Conservation (phyloP, 2,888 invertebrate genomes). For the Micoletzkya japonica region DNA sequence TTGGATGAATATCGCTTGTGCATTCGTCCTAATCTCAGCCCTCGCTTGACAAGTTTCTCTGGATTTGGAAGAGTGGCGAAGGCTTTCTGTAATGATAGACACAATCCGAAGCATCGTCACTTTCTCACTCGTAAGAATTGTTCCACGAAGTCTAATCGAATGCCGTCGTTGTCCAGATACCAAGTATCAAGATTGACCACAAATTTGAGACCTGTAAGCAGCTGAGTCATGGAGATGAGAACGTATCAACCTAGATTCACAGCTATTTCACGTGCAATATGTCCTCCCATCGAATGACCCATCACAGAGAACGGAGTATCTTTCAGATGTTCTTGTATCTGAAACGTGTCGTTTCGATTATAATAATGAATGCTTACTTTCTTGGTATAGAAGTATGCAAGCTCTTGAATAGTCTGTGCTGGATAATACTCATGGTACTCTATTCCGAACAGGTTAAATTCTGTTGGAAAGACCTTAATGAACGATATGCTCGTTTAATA, state of each 20-base stretch:
- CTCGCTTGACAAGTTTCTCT: slow-evolving; percentile 37
- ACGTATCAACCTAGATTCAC: slow-evolving; percentile 32
- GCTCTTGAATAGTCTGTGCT: slow-evolving; percentile 42
- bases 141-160: slow-evolving; percentile 41
- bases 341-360: background rate
- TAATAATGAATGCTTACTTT: slow-evolving; percentile 37
- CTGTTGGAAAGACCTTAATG: slow-evolving; percentile 46
- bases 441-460: slow-evolving; percentile 52
- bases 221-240: background rate
- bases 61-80: slow-evolving; percentile 43
- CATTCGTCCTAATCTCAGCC: slow-evolving; percentile 25
- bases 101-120: background rate
- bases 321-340: slow-evolving; percentile 41
- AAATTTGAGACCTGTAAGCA: slow-evolving; percentile 34
- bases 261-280: slow-evolving; percentile 51
- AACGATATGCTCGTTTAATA: background rate
- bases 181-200: slow-evolving; percentile 55
- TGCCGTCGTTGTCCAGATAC: slow-evolving; percentile 41
- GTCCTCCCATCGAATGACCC: slow-evolving; percentile 60
- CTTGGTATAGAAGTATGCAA: slow-evolving; percentile 51
- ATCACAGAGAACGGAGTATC: slow-evolving; percentile 42
- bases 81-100: slow-evolving; percentile 36
- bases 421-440: slow-evolving; percentile 47
- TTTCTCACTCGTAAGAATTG: slow-evolving; percentile 36
- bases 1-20: background rate